Conservation (phyloP, 2,113 vertebrate genomes). For the Hypomesus transpacificus region DNA sequence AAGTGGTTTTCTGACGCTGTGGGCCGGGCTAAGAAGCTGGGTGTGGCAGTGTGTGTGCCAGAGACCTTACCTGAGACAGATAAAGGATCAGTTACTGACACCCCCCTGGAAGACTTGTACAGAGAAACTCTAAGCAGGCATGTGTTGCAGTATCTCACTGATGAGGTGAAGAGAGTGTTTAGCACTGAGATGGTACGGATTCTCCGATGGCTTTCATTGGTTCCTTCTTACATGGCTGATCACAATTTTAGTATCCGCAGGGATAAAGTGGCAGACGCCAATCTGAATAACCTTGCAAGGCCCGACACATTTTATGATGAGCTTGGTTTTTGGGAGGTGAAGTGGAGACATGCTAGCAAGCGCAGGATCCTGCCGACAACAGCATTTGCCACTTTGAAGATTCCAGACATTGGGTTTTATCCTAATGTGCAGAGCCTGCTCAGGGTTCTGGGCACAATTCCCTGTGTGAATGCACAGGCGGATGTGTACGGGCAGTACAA, state of each 20-base stretch:
- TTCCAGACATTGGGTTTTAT: conserved; percentile 77
- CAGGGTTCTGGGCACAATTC: conserved; percentile 74
- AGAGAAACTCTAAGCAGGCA: conserved; percentile 69
- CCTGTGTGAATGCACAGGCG: conserved; percentile 73
- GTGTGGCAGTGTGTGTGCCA: conserved; percentile 64
- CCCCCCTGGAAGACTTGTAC: conserved; percentile 71
- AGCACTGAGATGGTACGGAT: conserved; percentile 77
- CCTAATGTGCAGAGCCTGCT: conserved; percentile 77
- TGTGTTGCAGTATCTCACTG: conserved; percentile 72
- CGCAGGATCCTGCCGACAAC: conserved; percentile 75
- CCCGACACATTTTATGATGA: conserved; percentile 78
- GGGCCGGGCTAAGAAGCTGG: conserved; percentile 73
- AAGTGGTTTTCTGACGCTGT: conserved; percentile 77
- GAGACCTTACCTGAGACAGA: conserved; percentile 36
- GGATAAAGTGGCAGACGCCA: conserved; percentile 77
- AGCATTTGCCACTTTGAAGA: conserved; percentile 75
- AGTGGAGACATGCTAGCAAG: conserved; percentile 78
- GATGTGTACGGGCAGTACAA: conserved; percentile 77
- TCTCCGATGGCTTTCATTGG: conserved; percentile 74
- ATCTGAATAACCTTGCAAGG: conserved; percentile 75
- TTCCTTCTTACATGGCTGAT: conserved; percentile 79
- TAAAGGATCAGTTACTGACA: conserved; percentile 45
- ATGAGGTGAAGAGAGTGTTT: conserved; percentile 74
- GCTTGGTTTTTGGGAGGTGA: conserved; percentile 78
- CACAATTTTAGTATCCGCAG: conserved; percentile 79